A percentile compares a stretch with the other conserved stretches of the same genome.
Conservation (phyloP, 1,140 invertebrate genomes). For the Drosophila bocqueti region DNA sequence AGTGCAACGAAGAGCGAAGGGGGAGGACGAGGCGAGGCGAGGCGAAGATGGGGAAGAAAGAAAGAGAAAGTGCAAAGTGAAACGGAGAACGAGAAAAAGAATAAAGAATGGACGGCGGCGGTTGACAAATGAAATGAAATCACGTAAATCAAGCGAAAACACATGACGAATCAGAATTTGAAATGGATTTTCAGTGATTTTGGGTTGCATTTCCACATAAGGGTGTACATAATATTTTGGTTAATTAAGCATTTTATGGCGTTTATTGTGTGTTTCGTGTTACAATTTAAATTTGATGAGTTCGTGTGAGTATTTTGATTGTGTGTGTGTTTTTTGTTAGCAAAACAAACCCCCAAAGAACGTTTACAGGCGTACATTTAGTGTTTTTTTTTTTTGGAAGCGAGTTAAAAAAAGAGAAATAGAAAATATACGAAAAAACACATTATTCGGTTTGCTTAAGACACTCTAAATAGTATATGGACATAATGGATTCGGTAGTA, state of each 20-base stretch:
- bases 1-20: constrained; percentile 36
- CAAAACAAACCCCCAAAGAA: constrained; percentile 80
- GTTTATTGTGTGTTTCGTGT: constrained; percentile 34
- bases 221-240: constrained; percentile 37
- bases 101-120: constrained; percentile 38
- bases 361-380: constrained; percentile 76
- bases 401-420: constrained; percentile 83
- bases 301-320: constrained; percentile 24
- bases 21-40: constrained; percentile 9
- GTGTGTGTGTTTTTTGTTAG: constrained; percentile 50
- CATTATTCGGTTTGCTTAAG: constrained; percentile 76
- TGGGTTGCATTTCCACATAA: constrained; percentile 19
- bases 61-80: constrained; percentile 20
- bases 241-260: constrained; percentile 67
- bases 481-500: constrained; percentile 52
- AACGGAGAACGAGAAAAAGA: constrained; percentile 20
- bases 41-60: constrained; percentile 13
- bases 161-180: constrained; percentile 20
- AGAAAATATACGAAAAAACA: constrained; percentile 81
- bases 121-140: constrained; percentile 39
- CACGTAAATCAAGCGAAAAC: constrained; percentile 27
- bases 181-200: constrained; percentile 29
- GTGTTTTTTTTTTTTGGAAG: constrained; percentile 54
- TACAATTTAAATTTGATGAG: constrained; percentile 59
- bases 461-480: constrained; percentile 55